Evolutionary conservation across 2,888 invertebrate species (phyloP).

Genomic region (Palloptera scutellata): DNA sequence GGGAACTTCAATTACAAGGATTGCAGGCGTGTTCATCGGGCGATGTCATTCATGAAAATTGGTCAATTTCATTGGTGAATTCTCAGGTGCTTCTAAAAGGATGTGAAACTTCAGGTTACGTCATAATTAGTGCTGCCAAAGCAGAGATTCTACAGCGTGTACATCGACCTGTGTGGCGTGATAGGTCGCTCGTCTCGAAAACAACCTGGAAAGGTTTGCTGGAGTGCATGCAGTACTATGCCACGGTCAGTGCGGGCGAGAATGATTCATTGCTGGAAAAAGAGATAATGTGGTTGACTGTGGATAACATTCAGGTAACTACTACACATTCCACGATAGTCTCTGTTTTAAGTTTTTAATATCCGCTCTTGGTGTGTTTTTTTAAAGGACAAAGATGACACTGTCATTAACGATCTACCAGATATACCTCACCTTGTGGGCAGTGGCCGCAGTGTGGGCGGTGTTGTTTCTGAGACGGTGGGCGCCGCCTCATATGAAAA

Average conservation of each 20-base stretch:
- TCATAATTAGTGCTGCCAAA: conserved; percentile 95
- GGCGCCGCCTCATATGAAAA: conserved; percentile 78
- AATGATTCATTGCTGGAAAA: conserved; percentile 76
- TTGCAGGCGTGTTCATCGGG: conserved; percentile 87
- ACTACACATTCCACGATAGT: not conserved
- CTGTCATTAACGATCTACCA: conserved; percentile 80
- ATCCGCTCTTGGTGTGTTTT: conserved; percentile 5
- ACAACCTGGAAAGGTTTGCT: conserved; percentile 95
- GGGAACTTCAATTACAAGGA: conserved; percentile 82
- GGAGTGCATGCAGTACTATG: conserved; percentile 99
- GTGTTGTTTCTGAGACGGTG: conserved; percentile 91
- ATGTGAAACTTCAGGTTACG: conserved; percentile 96
- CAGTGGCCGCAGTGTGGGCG: conserved; percentile 96
- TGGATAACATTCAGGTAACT: conserved; percentile 85
- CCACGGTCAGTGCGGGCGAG: conserved; percentile 89
- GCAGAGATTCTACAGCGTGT: conserved; percentile 91
- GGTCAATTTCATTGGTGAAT: conserved; percentile 79
- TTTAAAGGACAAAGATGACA: conserved; percentile 75
- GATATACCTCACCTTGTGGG: conserved; percentile 90
- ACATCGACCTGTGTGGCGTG: conserved; percentile 89
- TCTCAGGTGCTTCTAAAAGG: conserved; percentile 85
- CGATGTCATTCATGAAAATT: conserved; percentile 92
- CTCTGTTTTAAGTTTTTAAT: not conserved
- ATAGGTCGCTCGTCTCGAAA: conserved; percentile 87
- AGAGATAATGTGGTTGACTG: conserved; percentile 95